These are phyloP conservation scores for Eumaeus atala DNA, from an alignment of 1,140 invertebrate species.

Conservation along the genomic window DNA sequence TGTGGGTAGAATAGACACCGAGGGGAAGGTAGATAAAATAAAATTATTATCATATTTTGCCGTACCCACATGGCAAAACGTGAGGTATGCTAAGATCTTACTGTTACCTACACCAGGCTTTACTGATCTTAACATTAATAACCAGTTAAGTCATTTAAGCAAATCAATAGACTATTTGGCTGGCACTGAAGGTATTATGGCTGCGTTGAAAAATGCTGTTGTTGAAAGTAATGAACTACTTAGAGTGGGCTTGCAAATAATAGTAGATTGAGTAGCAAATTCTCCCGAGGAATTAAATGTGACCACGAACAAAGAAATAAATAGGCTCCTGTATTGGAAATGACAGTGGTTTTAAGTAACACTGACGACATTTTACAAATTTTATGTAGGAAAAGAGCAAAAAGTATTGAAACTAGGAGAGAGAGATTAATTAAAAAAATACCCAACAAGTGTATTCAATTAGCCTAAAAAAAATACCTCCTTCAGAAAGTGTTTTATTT, in stretches of 20 bases:
- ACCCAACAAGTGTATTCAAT: slow-evolving; percentile 18
- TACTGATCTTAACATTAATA: slow-evolving; percentile 23
- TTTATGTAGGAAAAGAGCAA: slow-evolving; percentile 17
- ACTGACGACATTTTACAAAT: slow-evolving; percentile 19
- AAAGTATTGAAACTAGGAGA: too few species aligned
- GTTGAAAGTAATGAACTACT: slow-evolving; percentile 17
- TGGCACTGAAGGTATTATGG: slow-evolving; percentile 12
- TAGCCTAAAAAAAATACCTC: slow-evolving; percentile 13
- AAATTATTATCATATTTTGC: slow-evolving; percentile 19
- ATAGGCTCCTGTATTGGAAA: slow-evolving; percentile 14
- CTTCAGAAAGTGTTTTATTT: slow-evolving; percentile 20
- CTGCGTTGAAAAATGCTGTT: slow-evolving; percentile 13
- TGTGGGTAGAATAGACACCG: too few species aligned
- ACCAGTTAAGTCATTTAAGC: slow-evolving; percentile 16
- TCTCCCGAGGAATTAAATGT: slow-evolving; percentile 1
- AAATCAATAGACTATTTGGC: slow-evolving; percentile 22
- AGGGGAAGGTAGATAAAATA: too few species aligned
- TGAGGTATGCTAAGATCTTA: slow-evolving; percentile 20
- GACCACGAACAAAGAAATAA: slow-evolving; percentile 19
- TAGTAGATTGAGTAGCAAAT: slow-evolving; percentile 18
- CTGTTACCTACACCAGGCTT: slow-evolving; percentile 13
- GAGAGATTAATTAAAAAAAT: too few species aligned
- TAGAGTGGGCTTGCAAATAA: slow-evolving; percentile 11
- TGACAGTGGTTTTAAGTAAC: slow-evolving; percentile 12
- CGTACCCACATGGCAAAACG: slow-evolving; percentile 16